Conservation (phyloP, 2,888 invertebrate species). For the Oligia strigilis region DNA sequence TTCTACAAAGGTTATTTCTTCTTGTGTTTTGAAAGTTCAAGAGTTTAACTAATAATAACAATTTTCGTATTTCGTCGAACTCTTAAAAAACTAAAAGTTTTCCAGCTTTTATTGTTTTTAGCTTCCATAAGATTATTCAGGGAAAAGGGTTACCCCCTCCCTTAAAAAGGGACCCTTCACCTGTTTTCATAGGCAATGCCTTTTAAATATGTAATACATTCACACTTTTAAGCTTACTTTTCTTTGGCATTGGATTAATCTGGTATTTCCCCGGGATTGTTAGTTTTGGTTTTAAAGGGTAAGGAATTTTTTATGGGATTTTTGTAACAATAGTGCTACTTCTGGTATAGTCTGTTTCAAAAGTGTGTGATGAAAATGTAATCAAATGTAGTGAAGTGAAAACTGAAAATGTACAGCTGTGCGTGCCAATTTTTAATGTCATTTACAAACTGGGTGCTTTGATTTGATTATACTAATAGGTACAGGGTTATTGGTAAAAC, state of each 20-base stretch:
- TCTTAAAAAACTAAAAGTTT: neutral
- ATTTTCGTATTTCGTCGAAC: constrained; percentile 8
- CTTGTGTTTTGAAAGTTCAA: neutral
- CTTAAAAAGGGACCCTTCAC: neutral
- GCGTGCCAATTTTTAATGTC: neutral
- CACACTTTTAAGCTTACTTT: constrained; percentile 16
- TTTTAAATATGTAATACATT: constrained; percentile 42
- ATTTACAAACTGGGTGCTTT: neutral
- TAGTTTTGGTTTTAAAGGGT: neutral
- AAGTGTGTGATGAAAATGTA: neutral
- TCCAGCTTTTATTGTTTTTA: constrained; percentile 16
- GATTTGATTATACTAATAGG: neutral
- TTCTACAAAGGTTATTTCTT: neutral
- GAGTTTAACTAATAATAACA: neutral
- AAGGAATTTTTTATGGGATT: neutral
- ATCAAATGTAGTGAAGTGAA: too few species aligned
- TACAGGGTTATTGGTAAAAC: too few species aligned
- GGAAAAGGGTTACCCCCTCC: constrained; percentile 14
- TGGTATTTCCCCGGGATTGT: neutral
- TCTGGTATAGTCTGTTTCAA: neutral
- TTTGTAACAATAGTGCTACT: neutral
- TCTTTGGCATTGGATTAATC: constrained; percentile 4
- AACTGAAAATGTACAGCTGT: neutral
- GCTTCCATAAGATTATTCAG: constrained; percentile 28
- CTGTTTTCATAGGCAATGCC: constrained; percentile 21